Percentiles rank a stretch among this genome's conserved stretches.
phyloP scores from a whole-genome alignment of 2,113 vertebrate genomes.

The Chauna torquata region DNA sequence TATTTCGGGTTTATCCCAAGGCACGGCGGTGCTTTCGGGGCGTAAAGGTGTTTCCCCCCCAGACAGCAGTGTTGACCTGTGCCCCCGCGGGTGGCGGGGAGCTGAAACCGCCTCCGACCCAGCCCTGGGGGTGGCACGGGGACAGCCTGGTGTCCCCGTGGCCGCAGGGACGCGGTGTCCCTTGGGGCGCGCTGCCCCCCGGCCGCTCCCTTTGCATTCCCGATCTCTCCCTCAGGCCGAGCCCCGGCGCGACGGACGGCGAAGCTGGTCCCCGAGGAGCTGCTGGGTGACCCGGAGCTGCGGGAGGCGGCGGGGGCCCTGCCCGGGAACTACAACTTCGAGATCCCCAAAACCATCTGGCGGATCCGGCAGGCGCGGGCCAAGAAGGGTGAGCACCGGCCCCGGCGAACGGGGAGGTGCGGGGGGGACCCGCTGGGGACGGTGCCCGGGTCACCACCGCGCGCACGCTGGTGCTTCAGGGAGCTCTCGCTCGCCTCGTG shows the following conservation, averaged over 20 bases:
- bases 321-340: conserved; percentile 97
- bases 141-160: not conserved
- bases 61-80: too few species aligned
- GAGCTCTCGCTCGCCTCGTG: not conserved
- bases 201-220: rapidly evolving
- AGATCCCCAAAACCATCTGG: conserved; percentile 97
- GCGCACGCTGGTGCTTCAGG: too few species aligned
- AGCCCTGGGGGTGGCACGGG: rapidly evolving
- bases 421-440: not conserved
- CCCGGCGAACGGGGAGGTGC: not conserved
- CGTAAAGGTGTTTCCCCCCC: rapidly evolving
- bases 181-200: rapidly evolving
- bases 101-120: not conserved
- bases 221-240: conserved; percentile 28
- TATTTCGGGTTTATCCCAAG: too few species aligned
- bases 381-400: conserved; percentile 81
- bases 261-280: conserved; percentile 92
- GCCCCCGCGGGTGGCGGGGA: not conserved
- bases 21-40: too few species aligned
- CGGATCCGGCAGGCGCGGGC: conserved; percentile 87
- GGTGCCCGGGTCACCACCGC: too few species aligned
- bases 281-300: conserved; percentile 83
- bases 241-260: conserved; percentile 72
- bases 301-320: conserved; percentile 80
- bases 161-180: not conserved